Evolutionary conservation across 1,140 invertebrate genomes (phyloP).

Genomic region (Adelges cooleyi): DNA sequence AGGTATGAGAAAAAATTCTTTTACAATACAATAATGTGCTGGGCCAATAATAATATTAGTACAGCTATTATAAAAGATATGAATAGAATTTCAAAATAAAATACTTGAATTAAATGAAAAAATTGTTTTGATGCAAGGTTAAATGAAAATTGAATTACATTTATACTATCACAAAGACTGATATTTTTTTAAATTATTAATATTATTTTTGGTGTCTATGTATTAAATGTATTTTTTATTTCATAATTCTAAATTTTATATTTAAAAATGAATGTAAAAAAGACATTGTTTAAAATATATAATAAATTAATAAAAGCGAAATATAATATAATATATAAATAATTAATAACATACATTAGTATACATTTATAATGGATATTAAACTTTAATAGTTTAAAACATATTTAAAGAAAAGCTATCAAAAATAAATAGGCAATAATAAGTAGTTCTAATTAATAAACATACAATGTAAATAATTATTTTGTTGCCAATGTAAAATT

Average conservation of each 20-base stretch:
- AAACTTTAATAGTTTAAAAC: no score
- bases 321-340: neutral
- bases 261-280: neutral
- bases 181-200: no score
- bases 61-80: no score
- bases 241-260: neutral
- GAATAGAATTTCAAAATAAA: no score
- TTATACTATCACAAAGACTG: neutral
- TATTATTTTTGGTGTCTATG: neutral
- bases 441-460: neutral
- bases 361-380: no score
- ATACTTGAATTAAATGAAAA: no score
- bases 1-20: no score
- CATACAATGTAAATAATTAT: neutral
- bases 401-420: conserved; percentile 7
- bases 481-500: conserved; percentile 10
- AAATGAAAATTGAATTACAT: no score
- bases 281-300: neutral
- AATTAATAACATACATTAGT: no score
- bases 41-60: no score
- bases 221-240: neutral
- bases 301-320: conserved; percentile 7
- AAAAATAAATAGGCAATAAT: neutral
- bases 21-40: no score
- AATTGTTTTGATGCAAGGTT: no score